Base-by-base conservation (phyloP, 2,113 vertebrate genomes). In the Hassar affinis region DNA sequence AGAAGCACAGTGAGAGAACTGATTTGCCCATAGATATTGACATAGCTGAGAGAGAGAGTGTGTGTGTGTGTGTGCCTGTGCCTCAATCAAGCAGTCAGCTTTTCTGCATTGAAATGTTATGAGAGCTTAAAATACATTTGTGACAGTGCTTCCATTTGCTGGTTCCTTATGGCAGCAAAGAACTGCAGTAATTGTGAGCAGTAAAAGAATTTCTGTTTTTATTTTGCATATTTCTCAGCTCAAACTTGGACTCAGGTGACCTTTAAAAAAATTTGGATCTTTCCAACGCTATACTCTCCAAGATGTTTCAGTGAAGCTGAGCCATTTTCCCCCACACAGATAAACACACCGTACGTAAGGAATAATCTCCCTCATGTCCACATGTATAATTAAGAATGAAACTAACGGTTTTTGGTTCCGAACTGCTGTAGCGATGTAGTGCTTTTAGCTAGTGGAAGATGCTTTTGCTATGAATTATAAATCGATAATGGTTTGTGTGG, bases 291-390 rank as follows among this genome's bases (percentile, higher is more conserved):
- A 4, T 64, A 15, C 25, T 49, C 45, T 52, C 20, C 35, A 76
- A 80, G 66, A 42, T 47, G 42, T 49, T 64, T 52, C 1, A 42
- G 15, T 42, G 33, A 80, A 64, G 72, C 25, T 0, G 85, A 83
- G 45, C 81, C 64, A 82, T 64, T 22, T 85, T 88, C 86, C 79
- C 88, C 85, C 88, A 77, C 2, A 33, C 78, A 56, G 14, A 20
- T 77, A 75, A 47, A 9, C 20, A 54, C 18, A 38, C 83, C 81
- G 81, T 85, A 86, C 86, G 85, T 51, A 38, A 54, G 61, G 68
- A 77, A 66, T 45, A 4, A 71, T 83, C 57, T 78, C 78, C 66
- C 82, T 69, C 49, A 64, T 30, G 68, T 66, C 74, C 33, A 77
- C 72, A 11, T 84, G 69, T 77, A 84, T 80, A 66, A 75, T 74